Evolutionary conservation across 2,888 invertebrate species (phyloP), one percentile per base, ranked within the genome.

Genomic region (Diarsia mendica): DNA sequence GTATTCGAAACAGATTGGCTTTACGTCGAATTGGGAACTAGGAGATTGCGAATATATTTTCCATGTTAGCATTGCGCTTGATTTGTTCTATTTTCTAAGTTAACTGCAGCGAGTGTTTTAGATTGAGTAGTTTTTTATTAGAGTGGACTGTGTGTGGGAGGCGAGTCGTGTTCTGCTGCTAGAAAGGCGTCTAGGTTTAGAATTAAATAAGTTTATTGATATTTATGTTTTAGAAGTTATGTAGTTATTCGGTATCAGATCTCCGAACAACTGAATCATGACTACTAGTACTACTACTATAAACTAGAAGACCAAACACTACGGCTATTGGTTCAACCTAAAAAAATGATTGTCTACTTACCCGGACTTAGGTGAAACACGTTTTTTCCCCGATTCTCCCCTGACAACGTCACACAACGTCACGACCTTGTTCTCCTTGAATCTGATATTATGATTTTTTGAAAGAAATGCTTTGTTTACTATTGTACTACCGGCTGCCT

Each of bases 61-160:
- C 72, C 51, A 68, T 67, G 48, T 67, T 69, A 64, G 68, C 69
- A 70, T 63, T 53, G 65, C 20, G 23, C 73, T 67, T 73, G 66
- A 67, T 69, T 74, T 68, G 63, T 82, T 70, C 49, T 69, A 58
- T 82, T 82, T 80, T 65, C 82, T 68, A 80, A 75, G 81, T 66
- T 80, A 75, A 76, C 65, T 69, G 49, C 66, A 51, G 69, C 76
- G 65, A 69, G 70, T 75, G 60, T 80, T 80, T 80, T 64, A 71
- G 82, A 67, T 81, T 66, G 82, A 81, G 77, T 81, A 63, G n/a
- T 48, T 80, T 76, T 81, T 67, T 80, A 77, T 81, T 77, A 58
- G 11, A 80, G 46, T 75, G 20, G 66, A 80, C 65, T 69, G 18
- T 11, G 33, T 55, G 55, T 44, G 60, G 33, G 60, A 58, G 46